A percentile compares a stretch with the other conserved stretches of the same genome.
These are phyloP conservation scores for Scartelaos histophorus DNA, from an alignment of 2,113 vertebrate genomes.

Conservation along the genomic window DNA sequence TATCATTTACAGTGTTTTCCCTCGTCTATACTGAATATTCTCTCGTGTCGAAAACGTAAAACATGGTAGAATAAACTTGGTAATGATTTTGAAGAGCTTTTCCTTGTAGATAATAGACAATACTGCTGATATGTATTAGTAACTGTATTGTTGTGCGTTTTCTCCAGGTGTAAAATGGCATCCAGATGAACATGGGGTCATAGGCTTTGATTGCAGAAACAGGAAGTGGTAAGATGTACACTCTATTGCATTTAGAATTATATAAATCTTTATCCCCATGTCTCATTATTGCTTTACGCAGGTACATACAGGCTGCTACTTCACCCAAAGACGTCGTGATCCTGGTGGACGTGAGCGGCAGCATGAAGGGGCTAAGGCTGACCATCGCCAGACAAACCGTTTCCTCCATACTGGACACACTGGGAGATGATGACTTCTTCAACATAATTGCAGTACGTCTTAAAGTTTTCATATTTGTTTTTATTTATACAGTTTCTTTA, in stretches of 20 bases:
- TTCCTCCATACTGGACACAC: conserved; percentile 95
- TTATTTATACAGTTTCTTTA: not conserved
- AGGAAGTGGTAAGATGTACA: conserved; percentile 87
- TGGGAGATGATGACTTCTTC: conserved; percentile 98
- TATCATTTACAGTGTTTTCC: not conserved
- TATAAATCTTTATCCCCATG: not conserved
- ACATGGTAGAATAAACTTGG: not conserved
- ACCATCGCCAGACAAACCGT: conserved; percentile 97
- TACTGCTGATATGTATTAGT: too few relatives aligned
- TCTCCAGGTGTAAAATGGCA: conserved; percentile 94
- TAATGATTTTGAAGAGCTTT: not conserved
- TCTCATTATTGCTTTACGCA: conserved; percentile 48
- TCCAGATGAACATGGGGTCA: conserved; percentile 96
- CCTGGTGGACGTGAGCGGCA: conserved; percentile 95
- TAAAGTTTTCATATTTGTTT: not conserved
- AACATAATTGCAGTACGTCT: conserved; percentile 92
- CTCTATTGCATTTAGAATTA: not conserved
- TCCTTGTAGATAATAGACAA: not conserved
- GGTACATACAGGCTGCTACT: conserved; percentile 98
- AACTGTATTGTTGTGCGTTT: not conserved
- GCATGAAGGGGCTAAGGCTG: conserved; percentile 96
- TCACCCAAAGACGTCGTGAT: conserved; percentile 98
- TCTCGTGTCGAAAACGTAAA: not conserved
- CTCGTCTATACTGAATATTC: not conserved
- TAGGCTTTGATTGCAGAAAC: conserved; percentile 98